Conservation (phyloP, 2,113 vertebrate genomes). For the Triplophysa rosa region DNA sequence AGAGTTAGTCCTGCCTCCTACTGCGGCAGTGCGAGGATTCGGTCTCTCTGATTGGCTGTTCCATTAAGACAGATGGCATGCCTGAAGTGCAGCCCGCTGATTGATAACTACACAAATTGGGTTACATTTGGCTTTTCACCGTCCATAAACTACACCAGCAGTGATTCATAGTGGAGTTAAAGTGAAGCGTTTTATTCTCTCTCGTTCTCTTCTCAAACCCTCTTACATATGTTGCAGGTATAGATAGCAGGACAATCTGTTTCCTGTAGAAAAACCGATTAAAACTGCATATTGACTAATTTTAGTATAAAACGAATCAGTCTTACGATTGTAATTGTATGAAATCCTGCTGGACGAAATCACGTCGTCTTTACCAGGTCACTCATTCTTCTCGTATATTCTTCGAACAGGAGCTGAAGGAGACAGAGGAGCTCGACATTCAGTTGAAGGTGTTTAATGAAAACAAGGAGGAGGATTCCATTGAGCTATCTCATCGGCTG, state of each 20-base stretch:
- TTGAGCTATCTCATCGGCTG: slow-evolving; percentile 93
- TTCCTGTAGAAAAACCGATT: slow-evolving; percentile 1
- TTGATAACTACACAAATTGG: slow-evolving; percentile 77
- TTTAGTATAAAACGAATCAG: not conserved
- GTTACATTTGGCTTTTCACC: slow-evolving; percentile 73
- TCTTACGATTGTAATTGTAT: not conserved
- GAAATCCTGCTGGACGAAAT: not conserved
- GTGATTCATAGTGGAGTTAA: slow-evolving; percentile 72
- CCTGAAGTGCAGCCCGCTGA: slow-evolving; percentile 65
- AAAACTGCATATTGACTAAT: not conserved
- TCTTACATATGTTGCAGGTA: not conserved
- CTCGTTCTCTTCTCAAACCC: not conserved
- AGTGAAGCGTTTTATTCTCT: slow-evolving; percentile 60
- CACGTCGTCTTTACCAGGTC: not conserved
- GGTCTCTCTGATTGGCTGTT: slow-evolving; percentile 54
- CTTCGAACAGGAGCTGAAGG: slow-evolving; percentile 84
- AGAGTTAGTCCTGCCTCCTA: slow-evolving; percentile 23
- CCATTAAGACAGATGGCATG: slow-evolving; percentile 72
- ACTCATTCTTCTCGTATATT: slow-evolving; percentile 13
- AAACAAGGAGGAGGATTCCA: slow-evolving; percentile 95
- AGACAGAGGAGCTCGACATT: slow-evolving; percentile 98
- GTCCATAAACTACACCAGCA: slow-evolving; percentile 64
- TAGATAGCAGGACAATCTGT: slow-evolving; percentile 25
- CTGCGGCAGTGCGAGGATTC: slow-evolving; percentile 43
- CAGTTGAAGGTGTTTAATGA: slow-evolving; percentile 98